phyloP scores from a whole-genome alignment of 2,113 vertebrate species.

The Macroglossus sobrinus region DNA sequence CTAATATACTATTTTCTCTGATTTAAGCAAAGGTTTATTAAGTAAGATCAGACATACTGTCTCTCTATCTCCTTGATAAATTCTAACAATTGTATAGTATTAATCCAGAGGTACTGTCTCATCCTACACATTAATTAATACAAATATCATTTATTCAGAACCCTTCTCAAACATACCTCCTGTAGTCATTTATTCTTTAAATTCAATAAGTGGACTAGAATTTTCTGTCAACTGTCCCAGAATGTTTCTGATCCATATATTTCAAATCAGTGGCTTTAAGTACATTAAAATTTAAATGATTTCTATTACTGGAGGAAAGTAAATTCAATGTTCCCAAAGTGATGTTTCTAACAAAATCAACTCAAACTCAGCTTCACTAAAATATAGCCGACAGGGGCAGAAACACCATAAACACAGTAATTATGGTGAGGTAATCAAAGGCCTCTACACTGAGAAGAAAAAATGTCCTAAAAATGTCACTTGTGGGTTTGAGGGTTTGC shows the following conservation, averaged over 20 bases:
- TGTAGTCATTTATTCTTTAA: background rate
- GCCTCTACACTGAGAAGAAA: conserved; percentile 35
- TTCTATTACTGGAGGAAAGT: conserved; percentile 60
- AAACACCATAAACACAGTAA: conserved; percentile 59
- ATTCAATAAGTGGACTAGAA: background rate
- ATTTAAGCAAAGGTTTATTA: background rate
- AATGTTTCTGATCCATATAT: conserved; percentile 24
- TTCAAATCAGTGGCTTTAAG: conserved; percentile 40
- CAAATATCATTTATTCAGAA: background rate
- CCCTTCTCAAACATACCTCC: background rate
- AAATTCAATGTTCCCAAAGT: conserved; percentile 34
- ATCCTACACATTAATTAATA: background rate
- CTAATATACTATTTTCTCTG: background rate
- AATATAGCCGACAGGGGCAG: conserved; percentile 46
- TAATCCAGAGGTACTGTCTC: background rate
- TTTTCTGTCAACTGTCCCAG: background rate
- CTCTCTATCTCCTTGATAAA: background rate
- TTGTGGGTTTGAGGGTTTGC: conserved; percentile 65
- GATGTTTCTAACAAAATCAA: conserved; percentile 64
- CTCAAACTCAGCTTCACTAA: conserved; percentile 59
- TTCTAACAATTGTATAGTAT: background rate
- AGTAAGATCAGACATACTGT: background rate
- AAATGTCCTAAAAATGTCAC: conserved; percentile 67
- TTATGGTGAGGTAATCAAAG: conserved; percentile 72
- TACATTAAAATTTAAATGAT: conserved; percentile 62